Conservation (phyloP, 2,888 invertebrate species). For the Lepidocyrtinus sp. region DNA sequence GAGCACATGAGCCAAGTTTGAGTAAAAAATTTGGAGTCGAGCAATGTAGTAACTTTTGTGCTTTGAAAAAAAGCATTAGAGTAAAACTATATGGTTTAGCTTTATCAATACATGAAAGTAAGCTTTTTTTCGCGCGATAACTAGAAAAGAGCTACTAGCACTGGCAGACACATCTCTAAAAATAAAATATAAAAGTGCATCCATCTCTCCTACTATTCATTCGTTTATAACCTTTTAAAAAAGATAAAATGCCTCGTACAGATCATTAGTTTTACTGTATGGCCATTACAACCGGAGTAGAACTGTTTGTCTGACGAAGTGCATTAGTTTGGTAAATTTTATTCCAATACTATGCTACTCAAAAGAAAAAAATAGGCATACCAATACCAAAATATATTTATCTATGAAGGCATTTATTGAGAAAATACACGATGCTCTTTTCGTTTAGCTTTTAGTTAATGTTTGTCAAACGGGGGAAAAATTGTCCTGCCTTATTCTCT, state of each 20-base stretch:
- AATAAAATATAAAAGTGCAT: not conserved
- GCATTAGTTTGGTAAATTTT: conserved; percentile 47
- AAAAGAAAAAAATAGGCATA: no score
- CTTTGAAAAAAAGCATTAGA: conserved; percentile 7
- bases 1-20: conserved; percentile 47
- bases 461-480: conserved; percentile 46
- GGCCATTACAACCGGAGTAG: conserved; percentile 36
- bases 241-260: conserved; percentile 54
- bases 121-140: conserved; percentile 14
- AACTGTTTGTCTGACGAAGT: conserved; percentile 14
- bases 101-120: conserved; percentile 15
- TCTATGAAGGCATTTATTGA: no score
- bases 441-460: no score
- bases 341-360: conserved; percentile 48
- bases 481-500: conserved; percentile 24
- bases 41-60: conserved; percentile 23
- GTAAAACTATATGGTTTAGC: conserved; percentile 21
- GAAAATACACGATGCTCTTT: no score
- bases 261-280: conserved; percentile 58
- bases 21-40: conserved; percentile 41
- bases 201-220: conserved; percentile 15
- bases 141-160: not conserved
- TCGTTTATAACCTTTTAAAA: conserved; percentile 16
- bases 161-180: not conserved
- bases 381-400: no score